Base-by-base conservation (phyloP, 2,797 vertebrate species). In the Pangasius sanitwongsei region DNA sequence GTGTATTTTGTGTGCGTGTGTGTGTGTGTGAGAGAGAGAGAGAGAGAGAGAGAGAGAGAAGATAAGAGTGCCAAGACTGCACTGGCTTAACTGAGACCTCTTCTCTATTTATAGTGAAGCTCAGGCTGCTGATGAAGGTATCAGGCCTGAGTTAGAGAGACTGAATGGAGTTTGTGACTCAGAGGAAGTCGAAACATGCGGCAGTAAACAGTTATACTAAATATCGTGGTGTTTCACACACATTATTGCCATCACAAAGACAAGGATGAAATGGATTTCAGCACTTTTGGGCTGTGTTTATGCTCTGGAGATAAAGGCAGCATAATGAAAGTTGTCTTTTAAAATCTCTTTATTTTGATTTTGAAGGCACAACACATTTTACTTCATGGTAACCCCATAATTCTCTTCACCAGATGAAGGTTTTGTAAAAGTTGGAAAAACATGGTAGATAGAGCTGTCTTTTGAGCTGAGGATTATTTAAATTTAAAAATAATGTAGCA, bases 21-120 rank as follows among this genome's bases (percentile, higher is more conserved):
- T 87, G 65, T 81, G 72, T 87, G 81, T 86, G 25, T 5, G 41
- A 37, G 44, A 44, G 44, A 44, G 44, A 44, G 48, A 48, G 44
- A 48, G 44, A 70, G 25, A 34, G 44, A 44, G 44, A 44, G 44
- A 44, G 48, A 48, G 44, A 48, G 44, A 70, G 25, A 34, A 82
- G 81, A 87, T 85, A 87, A 70, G 72, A 70, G 57, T 12, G 57
- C 77, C 53, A 80, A 63, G 72, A 69, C 63, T 81, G 57, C 41
- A 67, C 67, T 77, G 61, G 85, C 59, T 86, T 84, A 28, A 87
- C 59, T 67, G 80, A 82, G 86, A 77, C 85, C 90, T 90, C 53
- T 81, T 31, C 67, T 91, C 91, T 92, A 92, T 92, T 92, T 91
- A 92, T 92, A 92, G 91, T 77, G 86, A 75, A 20, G 37, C 70